Conservation (phyloP, 1,140 invertebrate genomes). For the Asbolus verrucosus region DNA sequence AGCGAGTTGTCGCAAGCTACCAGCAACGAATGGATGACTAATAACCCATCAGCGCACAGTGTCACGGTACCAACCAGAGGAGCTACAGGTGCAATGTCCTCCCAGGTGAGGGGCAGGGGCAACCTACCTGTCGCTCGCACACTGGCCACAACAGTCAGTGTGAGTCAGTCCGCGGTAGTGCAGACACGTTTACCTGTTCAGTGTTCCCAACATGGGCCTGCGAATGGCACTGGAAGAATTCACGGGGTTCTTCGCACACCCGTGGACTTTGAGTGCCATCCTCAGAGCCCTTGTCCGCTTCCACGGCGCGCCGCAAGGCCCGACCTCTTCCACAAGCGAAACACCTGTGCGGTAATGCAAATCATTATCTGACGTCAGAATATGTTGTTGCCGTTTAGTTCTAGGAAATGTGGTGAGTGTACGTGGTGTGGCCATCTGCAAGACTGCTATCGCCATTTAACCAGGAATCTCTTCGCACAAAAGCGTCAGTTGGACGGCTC, state of each 20-base stretch:
- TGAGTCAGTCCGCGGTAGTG: slow-evolving; percentile 57
- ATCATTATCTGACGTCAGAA: slow-evolving; percentile 30
- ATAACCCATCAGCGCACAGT: slow-evolving; percentile 60
- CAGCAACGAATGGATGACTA: slow-evolving; percentile 58
- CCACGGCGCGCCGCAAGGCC: neutral
- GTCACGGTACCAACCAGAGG: slow-evolving; percentile 58
- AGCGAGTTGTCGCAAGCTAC: slow-evolving; percentile 58
- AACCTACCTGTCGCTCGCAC: slow-evolving; percentile 60
- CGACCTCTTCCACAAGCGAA: neutral
- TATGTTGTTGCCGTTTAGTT: slow-evolving; percentile 44
- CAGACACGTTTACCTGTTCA: slow-evolving; percentile 21
- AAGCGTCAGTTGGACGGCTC: slow-evolving; percentile 28
- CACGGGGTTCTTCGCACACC: slow-evolving; percentile 61
- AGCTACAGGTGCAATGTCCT: slow-evolving; percentile 64
- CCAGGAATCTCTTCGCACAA: slow-evolving; percentile 28
- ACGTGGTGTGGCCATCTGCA: slow-evolving; percentile 26
- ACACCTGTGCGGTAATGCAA: slow-evolving; percentile 26
- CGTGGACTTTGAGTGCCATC: slow-evolving; percentile 66
- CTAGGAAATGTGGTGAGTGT: slow-evolving; percentile 45
- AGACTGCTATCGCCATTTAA: neutral
- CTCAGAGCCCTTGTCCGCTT: slow-evolving; percentile 56
- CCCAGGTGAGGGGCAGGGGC: slow-evolving; percentile 56
- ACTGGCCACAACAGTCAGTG: slow-evolving; percentile 55
- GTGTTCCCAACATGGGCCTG: slow-evolving; percentile 57
- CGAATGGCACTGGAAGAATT: slow-evolving; percentile 66